These are phyloP conservation scores for Hypothenemus hampei DNA, from an alignment of 1,140 invertebrate species.

Conservation along the genomic window DNA sequence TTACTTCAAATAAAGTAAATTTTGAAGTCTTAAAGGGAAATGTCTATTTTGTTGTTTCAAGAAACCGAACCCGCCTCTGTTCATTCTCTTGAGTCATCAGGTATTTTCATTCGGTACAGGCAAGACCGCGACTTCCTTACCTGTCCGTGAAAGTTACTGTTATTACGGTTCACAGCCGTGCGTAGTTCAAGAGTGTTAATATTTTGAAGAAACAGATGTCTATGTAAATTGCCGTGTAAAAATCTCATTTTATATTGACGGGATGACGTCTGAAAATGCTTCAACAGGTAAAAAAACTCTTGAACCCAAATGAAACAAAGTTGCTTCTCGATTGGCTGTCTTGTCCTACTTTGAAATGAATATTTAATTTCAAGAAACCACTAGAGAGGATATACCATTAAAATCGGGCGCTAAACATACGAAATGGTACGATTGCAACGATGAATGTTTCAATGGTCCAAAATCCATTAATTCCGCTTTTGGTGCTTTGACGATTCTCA, in stretches of 20 bases:
- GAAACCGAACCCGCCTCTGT: neutral
- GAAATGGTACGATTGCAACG: conserved; percentile 33
- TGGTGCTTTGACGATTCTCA: conserved; percentile 53
- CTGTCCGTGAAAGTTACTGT: conserved; percentile 19
- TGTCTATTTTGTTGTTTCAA: no score
- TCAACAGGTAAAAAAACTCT: no score
- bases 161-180: conserved; percentile 8
- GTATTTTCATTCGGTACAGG: conserved; percentile 5
- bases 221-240: no score
- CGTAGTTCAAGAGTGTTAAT: no score
- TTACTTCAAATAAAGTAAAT: neutral
- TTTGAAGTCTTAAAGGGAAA: neutral
- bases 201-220: no score
- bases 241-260: no score
- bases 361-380: conserved; percentile 31
- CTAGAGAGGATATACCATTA: conserved; percentile 53
- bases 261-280: no score
- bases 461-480: conserved; percentile 49
- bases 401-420: conserved; percentile 38
- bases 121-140: neutral
- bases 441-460: conserved; percentile 44
- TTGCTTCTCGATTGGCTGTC: no score
- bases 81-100: conserved; percentile 12
- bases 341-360: no score
- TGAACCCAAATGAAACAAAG: no score